Conservation (phyloP, 2,888 invertebrate species). For the Sminthurinus aureus region DNA sequence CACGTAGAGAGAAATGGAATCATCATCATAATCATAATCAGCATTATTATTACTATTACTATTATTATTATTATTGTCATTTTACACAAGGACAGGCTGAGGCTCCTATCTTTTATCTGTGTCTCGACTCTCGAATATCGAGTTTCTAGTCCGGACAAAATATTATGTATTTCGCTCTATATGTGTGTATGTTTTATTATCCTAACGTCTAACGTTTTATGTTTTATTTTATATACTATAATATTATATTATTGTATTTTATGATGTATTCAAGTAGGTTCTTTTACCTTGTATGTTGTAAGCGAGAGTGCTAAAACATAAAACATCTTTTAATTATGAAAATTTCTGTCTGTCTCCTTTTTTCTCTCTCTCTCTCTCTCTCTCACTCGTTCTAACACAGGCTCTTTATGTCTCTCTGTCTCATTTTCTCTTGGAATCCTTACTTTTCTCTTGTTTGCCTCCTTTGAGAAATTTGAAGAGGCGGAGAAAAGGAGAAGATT, state of each 20-base stretch:
- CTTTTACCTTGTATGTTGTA: neutral
- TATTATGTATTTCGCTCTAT: neutral
- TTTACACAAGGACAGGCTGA: neutral
- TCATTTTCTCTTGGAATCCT: neutral
- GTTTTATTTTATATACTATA: too few species aligned
- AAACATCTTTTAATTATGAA: slow-evolving; percentile 19
- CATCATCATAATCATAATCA: too few species aligned
- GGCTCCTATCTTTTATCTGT: too few species aligned
- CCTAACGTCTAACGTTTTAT: too few species aligned
- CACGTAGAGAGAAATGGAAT: too few species aligned
- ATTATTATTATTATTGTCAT: neutral
- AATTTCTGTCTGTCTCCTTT: neutral
- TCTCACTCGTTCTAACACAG: neutral
- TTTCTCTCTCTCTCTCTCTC: neutral
- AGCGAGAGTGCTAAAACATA: neutral
- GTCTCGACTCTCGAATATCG: too few species aligned
- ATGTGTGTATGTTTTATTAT: neutral
- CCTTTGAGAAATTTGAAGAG: slow-evolving; percentile 11
- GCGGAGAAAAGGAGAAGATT: neutral
- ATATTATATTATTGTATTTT: too few species aligned
- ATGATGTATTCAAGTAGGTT: too few species aligned
- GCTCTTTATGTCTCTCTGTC: neutral
- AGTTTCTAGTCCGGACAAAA: too few species aligned
- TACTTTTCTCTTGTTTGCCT: neutral
- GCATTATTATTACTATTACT: too few species aligned